A percentile compares a stretch with the other conserved stretches of the same genome.
Conservation (phyloP, 2,888 invertebrate species). For the Agrilus biguttatus region DNA sequence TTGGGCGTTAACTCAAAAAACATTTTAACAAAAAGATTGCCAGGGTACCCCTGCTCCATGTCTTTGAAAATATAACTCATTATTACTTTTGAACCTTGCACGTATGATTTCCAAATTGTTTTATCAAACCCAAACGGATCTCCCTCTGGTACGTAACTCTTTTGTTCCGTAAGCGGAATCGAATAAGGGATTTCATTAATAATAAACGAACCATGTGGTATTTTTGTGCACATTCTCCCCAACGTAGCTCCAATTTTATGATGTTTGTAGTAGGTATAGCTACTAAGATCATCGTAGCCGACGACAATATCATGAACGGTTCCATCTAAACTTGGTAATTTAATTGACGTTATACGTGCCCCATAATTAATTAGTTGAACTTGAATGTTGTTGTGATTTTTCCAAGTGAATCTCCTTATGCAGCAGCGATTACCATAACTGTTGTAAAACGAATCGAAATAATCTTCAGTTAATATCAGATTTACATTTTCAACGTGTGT, state of each 20-base stretch:
- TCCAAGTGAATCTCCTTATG: constrained; percentile 51
- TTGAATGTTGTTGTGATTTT: constrained; percentile 47
- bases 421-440: constrained; percentile 14
- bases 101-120: constrained; percentile 51
- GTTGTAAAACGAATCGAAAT: constrained; percentile 19
- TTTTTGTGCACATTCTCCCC: constrained; percentile 69
- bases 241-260: constrained; percentile 74
- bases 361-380: constrained; percentile 66
- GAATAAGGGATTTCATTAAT: constrained; percentile 51
- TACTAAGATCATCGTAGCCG: constrained; percentile 68
- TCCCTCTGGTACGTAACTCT: constrained; percentile 59
- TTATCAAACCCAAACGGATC: constrained; percentile 68
- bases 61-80: constrained; percentile 62
- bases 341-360: constrained; percentile 63
- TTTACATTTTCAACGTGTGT: constrained; percentile 9
- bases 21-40: constrained; percentile 54
- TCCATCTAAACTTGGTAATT: constrained; percentile 60
- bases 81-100: constrained; percentile 45
- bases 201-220: constrained; percentile 52
- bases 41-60: constrained; percentile 78
- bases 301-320: constrained; percentile 60
- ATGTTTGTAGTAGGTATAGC: constrained; percentile 36
- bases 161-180: constrained; percentile 51
- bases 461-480: constrained; percentile 20
- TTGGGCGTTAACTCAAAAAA: constrained; percentile 55